Base-by-base conservation (phyloP, 1,140 invertebrate species). In the Cepaea nemoralis region DNA sequence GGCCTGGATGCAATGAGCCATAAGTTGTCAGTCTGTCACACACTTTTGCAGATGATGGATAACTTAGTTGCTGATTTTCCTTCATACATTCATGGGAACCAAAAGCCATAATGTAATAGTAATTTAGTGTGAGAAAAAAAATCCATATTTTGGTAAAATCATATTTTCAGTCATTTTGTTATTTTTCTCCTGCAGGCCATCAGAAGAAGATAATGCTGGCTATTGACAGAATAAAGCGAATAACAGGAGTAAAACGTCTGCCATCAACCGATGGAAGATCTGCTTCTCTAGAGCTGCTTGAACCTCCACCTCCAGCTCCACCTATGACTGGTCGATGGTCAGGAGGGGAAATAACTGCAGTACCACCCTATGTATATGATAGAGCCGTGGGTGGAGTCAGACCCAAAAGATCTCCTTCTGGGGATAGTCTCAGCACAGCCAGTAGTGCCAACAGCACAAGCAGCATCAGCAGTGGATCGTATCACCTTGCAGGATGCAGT, bases 191-290 rank as follows among this genome's bases (percentile, higher is more conserved):
- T 12, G 22, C 97, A 88, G 98, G 98, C 35, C 98, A 99, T 91
- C 98, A 99, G 92, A 99, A 99, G 93, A 98, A 99, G 93, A 95
- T 99, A 83, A 94, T 98, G 86, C 92, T 99, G 85, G 98, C 98
- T 77, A 98, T 99, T 85, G 99, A 99, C 91, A 94, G 97, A 91
- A 94, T 99, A 24, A 99, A 99, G 92, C 96, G 98, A 90, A 96
- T 98, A 81, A 85, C 88, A 71, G 86, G 86, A 77, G 77, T 81
- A 22, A 91, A 89, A 75, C 84, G 89, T n/a, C 81, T 88, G 39
- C 90, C 89, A 0, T 84, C 85, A 59, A 45, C 87, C 63, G 88
- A 89, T 75, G 84, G 85, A 50, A 83, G 84, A 33, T 63, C 79
- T 33, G 71, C 82, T 19, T 87, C 85, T n/a, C 70, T 85, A 42